Percentiles rank a stretch among this genome's conserved stretches.
These are phyloP conservation scores for Anoplophora glabripennis DNA, from an alignment of 1,140 invertebrate species.

Conservation along the genomic window DNA sequence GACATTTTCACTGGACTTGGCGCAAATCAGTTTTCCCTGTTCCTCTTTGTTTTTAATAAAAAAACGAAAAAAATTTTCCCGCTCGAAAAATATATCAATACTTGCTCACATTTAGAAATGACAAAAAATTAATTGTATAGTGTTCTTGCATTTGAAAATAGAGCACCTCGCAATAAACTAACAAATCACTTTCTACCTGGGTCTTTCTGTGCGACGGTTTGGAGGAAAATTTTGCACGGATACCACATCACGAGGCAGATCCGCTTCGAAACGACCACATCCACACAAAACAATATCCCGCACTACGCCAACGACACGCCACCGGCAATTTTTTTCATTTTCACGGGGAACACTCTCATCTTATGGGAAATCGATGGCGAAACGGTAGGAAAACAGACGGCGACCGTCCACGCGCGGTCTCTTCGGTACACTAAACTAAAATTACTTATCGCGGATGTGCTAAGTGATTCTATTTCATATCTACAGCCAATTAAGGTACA, in stretches of 20 bases:
- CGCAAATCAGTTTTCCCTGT: no score
- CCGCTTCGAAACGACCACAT: background rate
- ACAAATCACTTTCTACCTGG: slow-evolving; percentile 12
- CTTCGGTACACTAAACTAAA: background rate
- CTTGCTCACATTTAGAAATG: no score
- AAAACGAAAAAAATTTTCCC: no score
- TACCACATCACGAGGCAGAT: slow-evolving; percentile 34
- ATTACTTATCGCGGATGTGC: slow-evolving; percentile 8
- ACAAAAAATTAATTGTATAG: no score
- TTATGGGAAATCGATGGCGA: background rate
- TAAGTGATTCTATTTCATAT: slow-evolving; percentile 9
- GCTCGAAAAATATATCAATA: no score
- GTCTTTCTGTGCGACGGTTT: slow-evolving; percentile 25
- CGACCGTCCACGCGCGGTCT: background rate
- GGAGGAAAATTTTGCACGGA: slow-evolving; percentile 39
- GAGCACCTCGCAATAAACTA: background rate
- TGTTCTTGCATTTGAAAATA: no score
- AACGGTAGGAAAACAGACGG: background rate
- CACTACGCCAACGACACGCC: background rate
- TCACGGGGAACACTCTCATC: background rate
- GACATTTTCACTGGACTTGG: no score
- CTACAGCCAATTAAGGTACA: slow-evolving; percentile 18
- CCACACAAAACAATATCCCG: background rate
- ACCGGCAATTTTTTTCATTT: background rate
- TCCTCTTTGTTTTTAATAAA: no score